Base-by-base conservation (phyloP, 2,113 vertebrate genomes). In the Strix aluco region DNA sequence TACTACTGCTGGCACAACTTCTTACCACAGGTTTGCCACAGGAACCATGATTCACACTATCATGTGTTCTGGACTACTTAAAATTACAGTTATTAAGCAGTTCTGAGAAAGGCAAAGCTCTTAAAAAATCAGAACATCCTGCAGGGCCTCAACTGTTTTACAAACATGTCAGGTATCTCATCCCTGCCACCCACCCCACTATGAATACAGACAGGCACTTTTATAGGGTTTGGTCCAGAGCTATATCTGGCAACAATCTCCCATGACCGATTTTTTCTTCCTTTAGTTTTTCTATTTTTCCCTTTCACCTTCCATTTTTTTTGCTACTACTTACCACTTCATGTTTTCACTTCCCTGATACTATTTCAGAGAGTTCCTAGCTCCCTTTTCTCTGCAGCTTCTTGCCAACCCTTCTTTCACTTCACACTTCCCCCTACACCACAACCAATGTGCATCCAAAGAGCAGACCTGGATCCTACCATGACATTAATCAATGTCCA, bases 21-120 rank as follows among this genome's bases (percentile, higher is more conserved):
- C 63, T 94, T 90, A 93, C 96, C 94, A 86, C 93, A 96, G 55
- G 69, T 91, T 97, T 96, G 81, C 93, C 96, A 97, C 91, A 95
- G 93, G 93, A 97, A 89, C 87, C 87, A 67, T 97, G 97, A 97
- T 96, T 97, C 96, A 97, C 85, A 77, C 55, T 86, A 77, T 93
- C 91, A 83, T 88, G 79, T 82, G 90, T 88, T 93, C 75, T 85
- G 70, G 40, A 69, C 79, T 94, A 80, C 63, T 93, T 90, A 55
- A 96, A 96, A 92, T 91, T 82, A 69, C 74, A 94, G 87, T 92
- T 91, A 96, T 92, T 95, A 95, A 87, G 58, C 78, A 87, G 74
- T 92, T 90, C 84, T 95, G 79, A 96, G 91, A 94, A 96, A 94
- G 71, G 84, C 81, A 85, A 84, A 70, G 29, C 57, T 89, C 91